Evolutionary conservation across 2,797 vertebrate species (phyloP).

Genomic region (Ptychadena robeensis): DNA sequence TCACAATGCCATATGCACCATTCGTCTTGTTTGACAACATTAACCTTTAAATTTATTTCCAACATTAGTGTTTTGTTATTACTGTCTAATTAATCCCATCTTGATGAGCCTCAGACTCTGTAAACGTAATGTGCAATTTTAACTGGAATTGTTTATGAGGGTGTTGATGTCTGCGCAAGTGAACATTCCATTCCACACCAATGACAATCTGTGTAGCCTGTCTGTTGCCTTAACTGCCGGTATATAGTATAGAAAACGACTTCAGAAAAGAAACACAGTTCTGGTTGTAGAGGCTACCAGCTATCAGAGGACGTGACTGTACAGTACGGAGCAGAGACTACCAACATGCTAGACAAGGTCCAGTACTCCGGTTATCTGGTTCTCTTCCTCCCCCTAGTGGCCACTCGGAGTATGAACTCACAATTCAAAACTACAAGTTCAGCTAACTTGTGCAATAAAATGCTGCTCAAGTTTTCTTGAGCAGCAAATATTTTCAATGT

Average conservation of each 20-base stretch:
- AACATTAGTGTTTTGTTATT: not conserved
- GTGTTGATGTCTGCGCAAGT: slow-evolving; percentile 30
- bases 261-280: not conserved
- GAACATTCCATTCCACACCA: slow-evolving; percentile 7
- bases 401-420: not conserved
- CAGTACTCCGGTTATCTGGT: not conserved
- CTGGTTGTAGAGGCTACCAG: not conserved
- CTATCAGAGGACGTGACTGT: not conserved
- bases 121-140: not conserved
- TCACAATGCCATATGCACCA: too few relatives aligned
- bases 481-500: too few relatives aligned
- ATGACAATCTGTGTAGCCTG: not conserved
- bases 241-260: not conserved
- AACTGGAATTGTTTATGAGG: not conserved
- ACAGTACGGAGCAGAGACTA: not conserved
- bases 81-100: not conserved
- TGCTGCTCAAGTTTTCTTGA: too few relatives aligned
- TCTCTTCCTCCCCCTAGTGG: slow-evolving; percentile 22
- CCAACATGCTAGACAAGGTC: not conserved
- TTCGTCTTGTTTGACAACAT: too few relatives aligned
- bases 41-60: too few relatives aligned
- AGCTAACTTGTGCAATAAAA: too few relatives aligned
- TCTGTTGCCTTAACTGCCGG: too few relatives aligned
- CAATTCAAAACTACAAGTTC: too few relatives aligned
- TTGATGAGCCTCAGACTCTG: not conserved